Evolutionary conservation across 2,797 vertebrate species (phyloP), one percentile per base, ranked within the genome.

Genomic region (Poecilia velifera): DNA sequence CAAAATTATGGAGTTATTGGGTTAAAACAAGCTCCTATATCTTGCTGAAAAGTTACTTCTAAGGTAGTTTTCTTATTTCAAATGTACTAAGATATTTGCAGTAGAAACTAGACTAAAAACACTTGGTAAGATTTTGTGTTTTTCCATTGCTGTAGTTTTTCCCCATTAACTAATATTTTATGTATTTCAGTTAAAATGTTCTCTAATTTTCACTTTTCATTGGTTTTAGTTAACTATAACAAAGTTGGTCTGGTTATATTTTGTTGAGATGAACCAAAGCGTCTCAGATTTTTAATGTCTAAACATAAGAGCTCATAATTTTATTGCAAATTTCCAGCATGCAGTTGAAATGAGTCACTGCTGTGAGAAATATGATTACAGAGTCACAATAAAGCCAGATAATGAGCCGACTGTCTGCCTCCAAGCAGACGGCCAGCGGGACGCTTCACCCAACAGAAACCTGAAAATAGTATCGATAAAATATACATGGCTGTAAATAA

Each of bases 401-500:
- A 87, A 91, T 88, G 83, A 92, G 84, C 84, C 90, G 78, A 82
- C 47, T 72, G 83, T 87, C 82, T 88, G 88, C 76, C 41, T 51
- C 84, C 78, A 70, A 80, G 79, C 79, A 59, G 72, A 84, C 25
- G 68, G 82, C 84, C 76, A 82, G 36, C 0, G 87, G 83, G 85
- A 57, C 77, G 80, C 85, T 74, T 86, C 90, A 66, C 70, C 73
- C 72, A 88, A 83, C 76, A 75, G 81, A 41, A 83, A 86, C 88
- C 90, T 86, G 79, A 83, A 91, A 90, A 92, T 89, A 91, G 89
- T 39, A 77, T 84, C 83, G 79, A 88, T 90, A 84, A 88, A 93
- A 93, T 90, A 93, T 89, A 82, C 88, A 90, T 84, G 89, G 25
- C 79, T 86, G 77, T 83, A 78, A 75, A 94, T 93, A 84, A 93